phyloP scores from a whole-genome alignment of 2,113 vertebrate genomes.

The Ochotona curzoniae region DNA sequence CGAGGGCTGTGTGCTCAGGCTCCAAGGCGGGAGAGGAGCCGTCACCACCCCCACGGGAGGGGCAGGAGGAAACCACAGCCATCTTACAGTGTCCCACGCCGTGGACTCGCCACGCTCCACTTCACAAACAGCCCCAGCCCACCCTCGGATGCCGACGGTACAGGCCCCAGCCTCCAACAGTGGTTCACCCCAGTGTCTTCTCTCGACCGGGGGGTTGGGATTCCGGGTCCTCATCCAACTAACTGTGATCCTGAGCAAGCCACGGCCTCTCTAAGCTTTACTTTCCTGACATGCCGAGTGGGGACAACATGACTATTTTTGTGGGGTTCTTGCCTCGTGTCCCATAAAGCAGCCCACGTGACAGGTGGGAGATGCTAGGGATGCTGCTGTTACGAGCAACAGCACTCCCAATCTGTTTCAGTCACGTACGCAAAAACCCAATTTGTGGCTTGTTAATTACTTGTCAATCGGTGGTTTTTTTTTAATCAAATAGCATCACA shows the following conservation, averaged over 20 bases:
- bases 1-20: not conserved
- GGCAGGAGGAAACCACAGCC: not conserved
- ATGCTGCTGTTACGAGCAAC: not conserved
- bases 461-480: not conserved
- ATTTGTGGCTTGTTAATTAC: not conserved
- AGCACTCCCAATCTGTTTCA: not conserved
- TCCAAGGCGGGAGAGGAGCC: not conserved
- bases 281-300: not conserved
- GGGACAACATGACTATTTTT: not conserved
- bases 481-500: not conserved
- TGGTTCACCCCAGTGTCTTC: not conserved
- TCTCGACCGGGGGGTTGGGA: not conserved
- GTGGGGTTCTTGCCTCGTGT: not conserved
- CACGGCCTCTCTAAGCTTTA: not conserved
- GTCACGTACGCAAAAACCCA: not conserved
- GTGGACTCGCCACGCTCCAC: not conserved
- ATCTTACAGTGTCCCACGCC: not conserved
- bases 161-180: not conserved
- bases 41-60: not conserved
- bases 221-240: not conserved
- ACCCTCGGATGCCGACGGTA: not conserved
- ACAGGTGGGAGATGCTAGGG: not conserved
- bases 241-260: not conserved
- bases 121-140: not conserved
- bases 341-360: too few species aligned